A percentile compares a stretch with the other conserved stretches of the same genome.
phyloP scores from a whole-genome alignment of 2,888 invertebrate genomes.

The Stegophylla sp. region DNA sequence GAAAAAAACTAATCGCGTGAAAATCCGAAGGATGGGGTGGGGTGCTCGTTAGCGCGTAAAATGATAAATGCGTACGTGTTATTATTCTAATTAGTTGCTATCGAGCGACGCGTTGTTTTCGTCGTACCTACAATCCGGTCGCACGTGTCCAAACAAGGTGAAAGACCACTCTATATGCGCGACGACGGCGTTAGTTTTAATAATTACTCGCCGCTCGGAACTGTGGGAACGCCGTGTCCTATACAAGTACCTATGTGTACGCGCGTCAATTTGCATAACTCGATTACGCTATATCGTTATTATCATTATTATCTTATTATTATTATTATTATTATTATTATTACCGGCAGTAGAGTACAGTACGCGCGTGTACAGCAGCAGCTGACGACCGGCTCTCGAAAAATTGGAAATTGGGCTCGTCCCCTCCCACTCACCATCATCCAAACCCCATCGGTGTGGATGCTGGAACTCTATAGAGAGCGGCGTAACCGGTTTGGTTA shows the following conservation, averaged over 20 bases:
- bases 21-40: too few relatives aligned
- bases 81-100: slow-evolving; percentile 36
- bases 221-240: slow-evolving; percentile 57
- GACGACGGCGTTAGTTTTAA: neutral
- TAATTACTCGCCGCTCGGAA: slow-evolving; percentile 39
- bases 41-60: neutral
- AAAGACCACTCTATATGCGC: slow-evolving; percentile 28
- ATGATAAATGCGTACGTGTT: slow-evolving; percentile 18
- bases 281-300: slow-evolving; percentile 34
- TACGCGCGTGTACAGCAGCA: too few relatives aligned
- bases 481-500: too few relatives aligned
- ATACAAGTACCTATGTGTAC: too few relatives aligned
- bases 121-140: slow-evolving; percentile 38
- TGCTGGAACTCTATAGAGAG: too few relatives aligned
- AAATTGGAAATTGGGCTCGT: too few relatives aligned
- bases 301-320: neutral
- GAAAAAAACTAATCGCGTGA: too few relatives aligned
- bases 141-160: slow-evolving; percentile 56
- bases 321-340: neutral
- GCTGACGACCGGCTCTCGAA: too few relatives aligned
- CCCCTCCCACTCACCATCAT: too few relatives aligned
- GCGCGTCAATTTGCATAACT: slow-evolving; percentile 52
- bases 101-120: slow-evolving; percentile 1
- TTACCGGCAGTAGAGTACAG: too few relatives aligned
- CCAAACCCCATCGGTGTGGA: too few relatives aligned